Conservation (phyloP, 1,140 invertebrate species). For the Bombus turneri region DNA sequence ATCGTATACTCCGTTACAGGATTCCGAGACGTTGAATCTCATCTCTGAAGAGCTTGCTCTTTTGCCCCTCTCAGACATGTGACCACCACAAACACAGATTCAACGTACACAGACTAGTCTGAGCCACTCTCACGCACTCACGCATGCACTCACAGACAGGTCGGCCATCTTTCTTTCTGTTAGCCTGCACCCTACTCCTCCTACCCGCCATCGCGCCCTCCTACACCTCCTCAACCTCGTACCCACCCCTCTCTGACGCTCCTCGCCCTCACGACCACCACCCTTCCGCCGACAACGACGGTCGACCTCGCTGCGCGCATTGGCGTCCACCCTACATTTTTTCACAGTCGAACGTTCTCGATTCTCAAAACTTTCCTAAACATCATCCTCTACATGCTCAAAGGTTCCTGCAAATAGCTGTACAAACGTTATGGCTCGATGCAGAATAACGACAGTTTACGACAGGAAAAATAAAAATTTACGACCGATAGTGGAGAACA, state of each 20-base stretch:
- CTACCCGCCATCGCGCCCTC: slow-evolving; percentile 41
- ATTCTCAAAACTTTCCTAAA: slow-evolving; percentile 40
- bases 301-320: slow-evolving; percentile 66
- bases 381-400: neutral
- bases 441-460: slow-evolving; percentile 23
- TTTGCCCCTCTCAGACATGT: slow-evolving; percentile 55
- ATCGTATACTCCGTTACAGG: slow-evolving; percentile 38
- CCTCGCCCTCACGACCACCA: slow-evolving; percentile 65
- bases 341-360: slow-evolving; percentile 52
- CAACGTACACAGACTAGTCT: slow-evolving; percentile 31
- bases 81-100: slow-evolving; percentile 25
- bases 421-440: neutral
- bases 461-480: slow-evolving; percentile 40
- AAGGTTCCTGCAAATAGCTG: slow-evolving; percentile 11
- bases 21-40: slow-evolving; percentile 56
- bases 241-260: slow-evolving; percentile 66
- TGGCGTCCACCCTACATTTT: slow-evolving; percentile 66
- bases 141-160: slow-evolving; percentile 61
- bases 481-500: neutral
- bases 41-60: slow-evolving; percentile 48
- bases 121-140: slow-evolving; percentile 57
- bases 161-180: slow-evolving; percentile 68
- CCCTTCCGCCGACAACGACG: slow-evolving; percentile 64
- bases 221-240: slow-evolving; percentile 56
- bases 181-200: slow-evolving; percentile 58